Conservation (phyloP, 53 echinoderm and acorn worm species). For the Luidia sarsii region DNA sequence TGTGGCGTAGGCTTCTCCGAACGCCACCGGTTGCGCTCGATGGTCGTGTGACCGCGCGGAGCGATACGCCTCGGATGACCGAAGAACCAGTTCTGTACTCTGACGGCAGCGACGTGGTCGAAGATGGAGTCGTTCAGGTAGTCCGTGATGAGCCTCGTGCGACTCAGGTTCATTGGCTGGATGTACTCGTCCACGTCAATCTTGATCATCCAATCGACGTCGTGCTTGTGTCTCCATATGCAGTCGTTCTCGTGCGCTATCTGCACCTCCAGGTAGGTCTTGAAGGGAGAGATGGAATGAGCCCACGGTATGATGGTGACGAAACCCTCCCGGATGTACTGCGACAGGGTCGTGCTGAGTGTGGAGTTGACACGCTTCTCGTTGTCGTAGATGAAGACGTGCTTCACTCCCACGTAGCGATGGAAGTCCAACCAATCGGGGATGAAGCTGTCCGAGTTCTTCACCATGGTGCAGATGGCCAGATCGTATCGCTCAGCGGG, state of each 20-base stretch:
- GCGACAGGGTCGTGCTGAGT: slow-evolving; percentile 24
- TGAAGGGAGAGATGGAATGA: slow-evolving; percentile 30
- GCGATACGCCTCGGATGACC: slow-evolving; percentile 20
- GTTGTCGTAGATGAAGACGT: slow-evolving; percentile 80
- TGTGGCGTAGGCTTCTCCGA: slow-evolving; percentile 48
- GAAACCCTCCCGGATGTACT: slow-evolving; percentile 52
- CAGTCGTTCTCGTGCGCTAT: slow-evolving; percentile 83
- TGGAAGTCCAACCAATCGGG: slow-evolving; percentile 74
- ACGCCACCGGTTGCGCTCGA: slow-evolving; percentile 64
- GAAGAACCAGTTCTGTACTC: slow-evolving; percentile 79
- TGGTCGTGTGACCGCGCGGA: slow-evolving; percentile 7
- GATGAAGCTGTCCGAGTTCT: slow-evolving; percentile 60
- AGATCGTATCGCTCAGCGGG: slow-evolving; percentile 32
- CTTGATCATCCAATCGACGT: slow-evolving; percentile 71
- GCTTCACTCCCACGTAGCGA: slow-evolving; percentile 69
- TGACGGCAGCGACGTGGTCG: slow-evolving; percentile 11
- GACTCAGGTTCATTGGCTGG: slow-evolving; percentile 57
- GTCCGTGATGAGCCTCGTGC: slow-evolving; percentile 42
- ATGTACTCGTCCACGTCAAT: slow-evolving; percentile 74
- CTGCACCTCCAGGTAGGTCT: slow-evolving; percentile 76
- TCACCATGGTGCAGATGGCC: slow-evolving; percentile 77
- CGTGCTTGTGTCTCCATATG: slow-evolving; percentile 68
- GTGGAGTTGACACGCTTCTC: slow-evolving; percentile 24
- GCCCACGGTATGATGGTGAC: slow-evolving; percentile 79
- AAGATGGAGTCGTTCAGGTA: slow-evolving; percentile 44